Percentiles rank a stretch among this genome's conserved stretches.
Evolutionary conservation across 2,888 invertebrate species (phyloP).

Genomic region (Lacanobia oleracea): DNA sequence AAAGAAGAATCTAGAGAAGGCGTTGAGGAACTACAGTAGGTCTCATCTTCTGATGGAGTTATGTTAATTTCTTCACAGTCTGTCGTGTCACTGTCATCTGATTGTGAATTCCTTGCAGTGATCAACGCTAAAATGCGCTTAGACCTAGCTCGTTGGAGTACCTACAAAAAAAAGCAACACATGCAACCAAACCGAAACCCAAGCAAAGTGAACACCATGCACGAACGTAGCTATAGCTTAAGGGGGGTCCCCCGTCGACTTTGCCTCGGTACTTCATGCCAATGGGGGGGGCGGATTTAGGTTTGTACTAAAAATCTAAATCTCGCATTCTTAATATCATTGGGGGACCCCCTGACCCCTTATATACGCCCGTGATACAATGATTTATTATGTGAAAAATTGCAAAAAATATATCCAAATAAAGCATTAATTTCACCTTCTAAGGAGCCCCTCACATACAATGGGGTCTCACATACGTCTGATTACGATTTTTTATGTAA

Average conservation of each 20-base stretch:
- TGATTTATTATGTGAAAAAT: constrained; percentile 15
- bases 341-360: too few species aligned
- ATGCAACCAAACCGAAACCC: constrained; percentile 26
- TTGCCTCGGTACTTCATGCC: too few species aligned
- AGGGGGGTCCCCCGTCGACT: too few species aligned
- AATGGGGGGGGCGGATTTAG: too few species aligned
- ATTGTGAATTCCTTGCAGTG: constrained; percentile 18
- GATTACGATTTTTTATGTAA: constrained; percentile 20
- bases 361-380: background rate
- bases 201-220: constrained; percentile 15
- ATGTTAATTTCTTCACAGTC: constrained; percentile 12
- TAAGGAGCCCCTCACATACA: constrained; percentile 26
- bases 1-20: constrained; percentile 30
- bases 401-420: constrained; percentile 26
- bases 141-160: constrained; percentile 15
- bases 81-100: constrained; percentile 14
- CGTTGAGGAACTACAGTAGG: constrained; percentile 22
- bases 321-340: too few species aligned
- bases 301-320: too few species aligned
- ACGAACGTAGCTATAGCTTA: too few species aligned
- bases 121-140: constrained; percentile 18
- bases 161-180: constrained; percentile 13
- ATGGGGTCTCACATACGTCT: constrained; percentile 21
- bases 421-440: constrained; percentile 15
- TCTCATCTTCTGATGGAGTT: constrained; percentile 14